Base-by-base conservation (phyloP, 2,797 vertebrate genomes). In the Syncerus caffer region DNA sequence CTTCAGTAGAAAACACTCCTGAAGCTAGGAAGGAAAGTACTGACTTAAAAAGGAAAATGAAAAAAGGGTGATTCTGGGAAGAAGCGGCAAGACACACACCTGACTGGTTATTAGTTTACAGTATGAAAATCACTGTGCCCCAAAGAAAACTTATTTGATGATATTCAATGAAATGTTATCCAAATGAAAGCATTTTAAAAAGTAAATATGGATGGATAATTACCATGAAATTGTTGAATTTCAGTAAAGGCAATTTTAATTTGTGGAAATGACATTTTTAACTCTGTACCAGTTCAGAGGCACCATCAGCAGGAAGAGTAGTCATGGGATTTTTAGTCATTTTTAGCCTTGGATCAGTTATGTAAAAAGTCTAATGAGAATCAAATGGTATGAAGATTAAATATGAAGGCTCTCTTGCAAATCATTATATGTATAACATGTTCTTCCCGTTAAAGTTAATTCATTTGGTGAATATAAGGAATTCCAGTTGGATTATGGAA, bases 111-210 rank as follows among this genome's bases (percentile, higher is more conserved):
- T 82, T 47, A 67, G 10, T 1, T 96, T 88, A 85, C 64, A 87
- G 76, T 23, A 82, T 47, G 67, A 64, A 89, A 93, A 87, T 83
- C 21, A 47, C 29, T 87, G 23, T 42, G 11, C n/a, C 29, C 55
- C 6, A 96, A n/a, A 80, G 67, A 76, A 57, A 96, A 82, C 31
- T 29, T 95, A 95, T 50, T 84, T 16, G 16, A 89, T 64, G 55
- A 71, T 84, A 95, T 38, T 78, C 92, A 67, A 76, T 92, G 14
- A 58, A 84, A 82, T 85, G 86, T 79, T 90, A 90, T 67, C 21
- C 29, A 90, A 88, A 55, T 42, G 60, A 97, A 94, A 87, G 51
- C 38, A 74, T n/a, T 17, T 78, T 78, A 53, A 71, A 92, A 93
- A 90, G 93, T 87, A 71, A 88, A 67, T 85, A 89, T 38, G 27